Evolutionary conservation across 2,113 vertebrate species (phyloP).

Genomic region (Vimba vimba): DNA sequence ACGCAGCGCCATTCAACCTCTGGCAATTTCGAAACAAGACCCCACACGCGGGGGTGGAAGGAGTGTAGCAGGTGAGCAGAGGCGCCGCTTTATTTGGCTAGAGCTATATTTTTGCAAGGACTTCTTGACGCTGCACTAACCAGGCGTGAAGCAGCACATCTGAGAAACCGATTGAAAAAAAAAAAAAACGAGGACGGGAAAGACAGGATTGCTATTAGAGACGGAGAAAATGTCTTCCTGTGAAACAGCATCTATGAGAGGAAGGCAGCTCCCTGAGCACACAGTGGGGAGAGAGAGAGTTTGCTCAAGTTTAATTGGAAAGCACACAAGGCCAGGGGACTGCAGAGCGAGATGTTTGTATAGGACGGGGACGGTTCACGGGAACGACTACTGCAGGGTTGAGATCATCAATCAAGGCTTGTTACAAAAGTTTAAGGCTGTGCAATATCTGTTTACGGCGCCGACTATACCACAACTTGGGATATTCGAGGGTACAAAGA

Average conservation of each 20-base stretch:
- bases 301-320: conserved; percentile 50
- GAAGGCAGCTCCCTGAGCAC: conserved; percentile 43
- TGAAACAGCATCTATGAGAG: conserved; percentile 49
- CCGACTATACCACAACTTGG: neutral
- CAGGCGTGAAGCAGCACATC: conserved; percentile 29
- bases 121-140: conserved; percentile 7
- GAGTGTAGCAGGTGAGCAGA: conserved; percentile 17
- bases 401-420: conserved; percentile 16
- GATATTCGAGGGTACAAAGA: neutral
- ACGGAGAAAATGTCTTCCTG: conserved; percentile 63
- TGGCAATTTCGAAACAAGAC: conserved; percentile 19
- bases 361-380: conserved; percentile 23
- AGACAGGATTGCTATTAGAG: conserved; percentile 45
- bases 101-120: conserved; percentile 34
- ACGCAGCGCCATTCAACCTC: conserved; percentile 32
- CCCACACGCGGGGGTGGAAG: conserved; percentile 30
- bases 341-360: conserved; percentile 43
- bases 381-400: conserved; percentile 20
- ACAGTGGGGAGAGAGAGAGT: conserved; percentile 49
- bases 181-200: neutral
- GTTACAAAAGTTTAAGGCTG: conserved; percentile 19
- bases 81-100: neutral
- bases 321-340: conserved; percentile 44
- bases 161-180: conserved; percentile 40
- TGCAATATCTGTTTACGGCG: conserved; percentile 2